Evolutionary conservation across 2,888 invertebrate species (phyloP), one percentile per base, ranked within the genome.

Genomic region (Willowsia nigromaculata): DNA sequence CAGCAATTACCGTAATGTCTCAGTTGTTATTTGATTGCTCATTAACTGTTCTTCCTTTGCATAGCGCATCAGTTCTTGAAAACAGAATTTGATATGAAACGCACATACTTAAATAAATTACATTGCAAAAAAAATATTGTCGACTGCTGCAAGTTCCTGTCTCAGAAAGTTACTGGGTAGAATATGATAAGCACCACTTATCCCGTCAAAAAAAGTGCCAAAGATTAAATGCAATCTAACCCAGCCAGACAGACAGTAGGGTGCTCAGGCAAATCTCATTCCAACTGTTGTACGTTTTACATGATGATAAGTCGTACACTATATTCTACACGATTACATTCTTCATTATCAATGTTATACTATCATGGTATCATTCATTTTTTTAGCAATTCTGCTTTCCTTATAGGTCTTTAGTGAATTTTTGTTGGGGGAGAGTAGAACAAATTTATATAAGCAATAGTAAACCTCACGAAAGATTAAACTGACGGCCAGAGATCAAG

Each of bases 121-220:
- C 9, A 33, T 27, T 27, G 56, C 11, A 22, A 56, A 56, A n/a
- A n/a, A 30, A 62, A 30, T 59, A 33, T 33, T 22, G 33, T 22
- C 11, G 6, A 65, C 11, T 68, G 6, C 22, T 15, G 22, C 7
- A 68, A 18, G 13, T 43, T 65, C 43, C 50, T 59, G 27, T 37
- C 22, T 74, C 74, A 71, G 74, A 84, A 50, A 84, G 71, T 84
- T 84, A 56, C 56, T 47, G 22, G n/a, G 22, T 71, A n/a, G 22
- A 11, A 37, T n/a, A n/a, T 43, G 85, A 85, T 85, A 85, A 85
- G 85, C 76, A 62, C 59, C 74, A 85, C 43, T 85, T 85, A 85
- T 76, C 85, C 85, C 50, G 76, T 85, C 85, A 85, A 62, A 85
- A 56, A 43, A 62, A 47, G 37, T 84, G 40, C 37, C 59, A 74